Conservation (phyloP, 2,888 invertebrate genomes). For the Drosophila bunnanda region DNA sequence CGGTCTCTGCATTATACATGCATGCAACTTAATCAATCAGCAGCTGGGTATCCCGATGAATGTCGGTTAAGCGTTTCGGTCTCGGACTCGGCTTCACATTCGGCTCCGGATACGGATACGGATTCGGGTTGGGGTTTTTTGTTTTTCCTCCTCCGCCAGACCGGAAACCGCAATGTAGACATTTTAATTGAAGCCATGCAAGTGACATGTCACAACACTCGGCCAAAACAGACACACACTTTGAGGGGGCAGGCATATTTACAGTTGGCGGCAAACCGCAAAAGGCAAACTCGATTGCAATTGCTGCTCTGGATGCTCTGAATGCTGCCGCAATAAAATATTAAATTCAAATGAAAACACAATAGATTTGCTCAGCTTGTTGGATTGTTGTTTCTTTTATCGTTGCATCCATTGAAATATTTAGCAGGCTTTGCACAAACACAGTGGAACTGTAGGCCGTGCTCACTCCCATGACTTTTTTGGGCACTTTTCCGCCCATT, state of each 20-base stretch:
- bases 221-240: slow-evolving; percentile 6
- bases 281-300: slow-evolving; percentile 70
- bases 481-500: background rate
- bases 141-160: slow-evolving; percentile 33
- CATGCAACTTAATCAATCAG: slow-evolving; percentile 69
- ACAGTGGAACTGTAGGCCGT: slow-evolving; percentile 3
- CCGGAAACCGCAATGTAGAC: slow-evolving; percentile 63
- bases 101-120: too few species aligned
- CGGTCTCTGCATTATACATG: slow-evolving; percentile 57
- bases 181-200: slow-evolving; percentile 71
- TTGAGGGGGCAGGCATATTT: slow-evolving; percentile 38
- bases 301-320: slow-evolving; percentile 33
- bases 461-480: background rate
- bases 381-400: slow-evolving; percentile 29
- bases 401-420: slow-evolving; percentile 55
- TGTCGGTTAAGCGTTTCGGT: slow-evolving; percentile 11
- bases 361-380: slow-evolving; percentile 61
- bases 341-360: slow-evolving; percentile 73
- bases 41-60: slow-evolving; percentile 35
- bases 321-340: slow-evolving; percentile 58
- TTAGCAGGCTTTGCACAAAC: slow-evolving; percentile 31
- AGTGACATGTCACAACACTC: slow-evolving; percentile 67
- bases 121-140: background rate
- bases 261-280: slow-evolving; percentile 65
- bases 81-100: too few species aligned